Percentiles rank a stretch among this genome's conserved stretches.
These are phyloP conservation scores for Drosophila santomea DNA, from an alignment of 1,140 invertebrate genomes.

Conservation along the genomic window DNA sequence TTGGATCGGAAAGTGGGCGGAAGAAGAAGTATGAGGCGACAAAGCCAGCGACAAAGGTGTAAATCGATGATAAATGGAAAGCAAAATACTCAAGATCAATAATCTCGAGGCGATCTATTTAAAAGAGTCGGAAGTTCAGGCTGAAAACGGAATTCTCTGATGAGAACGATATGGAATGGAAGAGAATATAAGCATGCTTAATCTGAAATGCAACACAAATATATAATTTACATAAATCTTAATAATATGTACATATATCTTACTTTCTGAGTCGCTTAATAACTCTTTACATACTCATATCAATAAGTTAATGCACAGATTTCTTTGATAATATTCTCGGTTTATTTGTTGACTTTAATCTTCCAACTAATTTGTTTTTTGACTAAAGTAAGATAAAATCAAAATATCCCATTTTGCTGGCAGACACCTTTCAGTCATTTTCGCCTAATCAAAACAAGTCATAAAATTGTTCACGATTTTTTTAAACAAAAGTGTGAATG, in stretches of 20 bases:
- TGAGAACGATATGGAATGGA: neutral
- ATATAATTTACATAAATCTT: too few relatives aligned
- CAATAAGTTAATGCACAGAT: too few relatives aligned
- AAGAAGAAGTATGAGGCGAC: neutral
- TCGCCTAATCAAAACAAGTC: constrained; percentile 60
- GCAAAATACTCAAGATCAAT: constrained; percentile 16
- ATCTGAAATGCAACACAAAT: too few relatives aligned
- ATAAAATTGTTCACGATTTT: constrained; percentile 49
- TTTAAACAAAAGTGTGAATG: constrained; percentile 27
- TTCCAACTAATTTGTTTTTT: too few relatives aligned
- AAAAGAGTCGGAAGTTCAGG: constrained; percentile 9
- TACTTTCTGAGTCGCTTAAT: too few relatives aligned
- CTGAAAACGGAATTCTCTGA: constrained; percentile 2
- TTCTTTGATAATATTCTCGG: too few relatives aligned
- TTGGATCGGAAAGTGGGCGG: constrained; percentile 46
- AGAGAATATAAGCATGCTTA: neutral
- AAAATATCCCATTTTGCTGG: constrained; percentile 47
- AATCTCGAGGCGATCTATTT: neutral
- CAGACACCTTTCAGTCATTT: constrained; percentile 28
- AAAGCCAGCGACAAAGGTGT: constrained; percentile 27
- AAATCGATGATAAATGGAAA: constrained; percentile 40
- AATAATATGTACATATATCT: too few relatives aligned
- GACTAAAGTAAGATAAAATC: constrained; percentile 31
- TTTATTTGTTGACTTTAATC: too few relatives aligned
- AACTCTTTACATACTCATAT: too few relatives aligned